Percentiles rank a stretch among this genome's conserved stretches.
phyloP scores from a whole-genome alignment of 2,113 vertebrate genomes.

The Sylvia atricapilla region DNA sequence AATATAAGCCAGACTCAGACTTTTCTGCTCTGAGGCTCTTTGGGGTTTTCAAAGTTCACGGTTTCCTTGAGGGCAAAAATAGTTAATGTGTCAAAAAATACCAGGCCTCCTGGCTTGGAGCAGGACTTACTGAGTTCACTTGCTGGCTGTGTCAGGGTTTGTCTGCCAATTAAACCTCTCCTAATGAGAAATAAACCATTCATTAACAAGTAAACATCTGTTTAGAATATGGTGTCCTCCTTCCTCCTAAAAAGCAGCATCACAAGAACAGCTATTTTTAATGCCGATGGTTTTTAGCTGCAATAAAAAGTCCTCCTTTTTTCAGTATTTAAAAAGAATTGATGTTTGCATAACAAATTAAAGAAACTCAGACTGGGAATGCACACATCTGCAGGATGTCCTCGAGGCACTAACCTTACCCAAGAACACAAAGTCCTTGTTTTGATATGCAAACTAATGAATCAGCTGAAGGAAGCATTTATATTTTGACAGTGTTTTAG shows the following conservation, averaged over 20 bases:
- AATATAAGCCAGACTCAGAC: background rate
- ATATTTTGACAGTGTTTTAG: conserved; percentile 35
- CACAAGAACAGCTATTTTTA: background rate
- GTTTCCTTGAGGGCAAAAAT: conserved; percentile 31
- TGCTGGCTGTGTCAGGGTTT: background rate
- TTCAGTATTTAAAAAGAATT: conserved; percentile 34
- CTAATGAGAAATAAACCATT: background rate
- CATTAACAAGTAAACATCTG: background rate
- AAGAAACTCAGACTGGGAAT: conserved; percentile 3
- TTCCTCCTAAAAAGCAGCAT: background rate
- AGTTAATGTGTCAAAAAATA: background rate
- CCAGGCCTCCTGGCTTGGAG: background rate
- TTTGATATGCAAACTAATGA: conserved; percentile 7
- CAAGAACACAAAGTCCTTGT: conserved; percentile 24
- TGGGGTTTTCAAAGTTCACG: background rate
- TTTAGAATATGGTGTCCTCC: background rate
- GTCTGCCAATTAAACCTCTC: background rate
- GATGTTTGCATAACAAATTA: conserved; percentile 53
- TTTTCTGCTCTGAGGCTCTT: background rate
- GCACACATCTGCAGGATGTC: background rate
- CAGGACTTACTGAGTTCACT: background rate
- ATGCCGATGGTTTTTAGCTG: background rate
- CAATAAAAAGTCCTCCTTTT: conserved; percentile 3
- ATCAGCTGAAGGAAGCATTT: conserved; percentile 32
- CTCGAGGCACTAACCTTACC: conserved; percentile 24